Evolutionary conservation across 2,797 vertebrate genomes (phyloP).

Genomic region (Channallabes apus): DNA sequence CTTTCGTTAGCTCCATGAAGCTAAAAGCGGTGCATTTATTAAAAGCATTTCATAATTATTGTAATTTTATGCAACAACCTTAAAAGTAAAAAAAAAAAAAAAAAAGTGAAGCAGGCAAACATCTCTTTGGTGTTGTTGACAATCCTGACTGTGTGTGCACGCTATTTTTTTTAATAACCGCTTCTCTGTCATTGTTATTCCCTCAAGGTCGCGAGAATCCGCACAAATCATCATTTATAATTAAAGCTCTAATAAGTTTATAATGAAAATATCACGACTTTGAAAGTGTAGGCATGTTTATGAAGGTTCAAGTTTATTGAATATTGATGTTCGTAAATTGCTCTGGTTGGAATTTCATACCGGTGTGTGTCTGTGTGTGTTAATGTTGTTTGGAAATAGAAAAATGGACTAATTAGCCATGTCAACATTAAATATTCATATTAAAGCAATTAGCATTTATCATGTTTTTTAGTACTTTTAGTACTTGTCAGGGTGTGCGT

Average conservation of each 20-base stretch:
- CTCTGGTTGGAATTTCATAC: neutral
- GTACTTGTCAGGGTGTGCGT: neutral
- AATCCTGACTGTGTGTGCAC: neutral
- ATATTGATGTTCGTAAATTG: constrained; percentile 22
- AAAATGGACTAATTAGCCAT: neutral
- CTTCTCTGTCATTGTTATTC: neutral
- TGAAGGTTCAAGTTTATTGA: constrained; percentile 52
- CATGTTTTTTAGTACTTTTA: neutral
- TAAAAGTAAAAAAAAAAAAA: neutral
- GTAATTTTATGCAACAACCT: neutral
- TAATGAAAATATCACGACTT: constrained; percentile 43
- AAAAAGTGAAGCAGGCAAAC: neutral
- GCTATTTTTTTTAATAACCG: neutral
- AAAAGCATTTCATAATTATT: neutral
- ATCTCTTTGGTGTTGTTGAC: neutral
- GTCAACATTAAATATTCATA: neutral
- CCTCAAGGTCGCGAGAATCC: neutral
- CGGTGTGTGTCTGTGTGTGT: too few species aligned
- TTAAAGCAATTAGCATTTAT: neutral
- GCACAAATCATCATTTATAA: neutral
- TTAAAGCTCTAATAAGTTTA: neutral
- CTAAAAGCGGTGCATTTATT: neutral
- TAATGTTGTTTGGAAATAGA: neutral
- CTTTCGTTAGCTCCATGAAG: neutral
- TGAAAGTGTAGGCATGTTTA: constrained; percentile 29